These are phyloP conservation scores for human (Homo sapiens) DNA, from an alignment of 2,113 vertebrate genomes.

Conservation along the genomic window GRCh38 chr9:93810001-93810500, in stretches of 20 bases:
- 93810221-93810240: neutral
- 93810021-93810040: neutral
- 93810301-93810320: neutral
- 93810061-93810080: too few relatives aligned
- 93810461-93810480: conserved; percentile 64
- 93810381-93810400: conserved; percentile 4
- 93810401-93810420: conserved; percentile 46
- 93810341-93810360: neutral
- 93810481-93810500: conserved; percentile 78
- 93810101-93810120: neutral
- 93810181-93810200: too few relatives aligned
- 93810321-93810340: neutral
- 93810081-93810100: neutral
- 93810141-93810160: neutral
- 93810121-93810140: neutral
- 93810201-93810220: rapidly evolving
- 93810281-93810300: neutral
- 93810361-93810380: neutral
- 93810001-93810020: neutral
- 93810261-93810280: neutral
- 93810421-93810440: conserved; percentile 33
- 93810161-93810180: too few relatives aligned
- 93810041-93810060: neutral
- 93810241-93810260: neutral
- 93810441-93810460: conserved; percentile 61